Percentiles rank a stretch among this genome's conserved stretches.
phyloP scores from a whole-genome alignment of 2,888 invertebrate genomes.

The Drosophila prolongata region DNA sequence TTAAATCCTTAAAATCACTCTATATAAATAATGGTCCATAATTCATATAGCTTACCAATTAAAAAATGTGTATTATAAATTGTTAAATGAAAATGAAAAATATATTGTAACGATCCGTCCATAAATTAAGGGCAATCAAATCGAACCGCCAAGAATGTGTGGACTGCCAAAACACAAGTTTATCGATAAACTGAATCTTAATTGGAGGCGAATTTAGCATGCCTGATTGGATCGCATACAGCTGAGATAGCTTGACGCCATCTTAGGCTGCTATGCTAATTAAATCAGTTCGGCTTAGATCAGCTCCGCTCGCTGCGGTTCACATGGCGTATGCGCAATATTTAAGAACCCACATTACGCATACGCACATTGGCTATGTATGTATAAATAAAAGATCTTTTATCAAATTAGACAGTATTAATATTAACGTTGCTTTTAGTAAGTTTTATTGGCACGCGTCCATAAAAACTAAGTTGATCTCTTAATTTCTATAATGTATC shows the following conservation, averaged over 20 bases:
- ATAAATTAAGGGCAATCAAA: conserved; percentile 35
- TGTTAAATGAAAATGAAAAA: not conserved
- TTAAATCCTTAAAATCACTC: too few relatives aligned
- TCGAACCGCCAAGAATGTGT: conserved; percentile 24
- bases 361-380: conserved; percentile 22
- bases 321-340: conserved; percentile 31
- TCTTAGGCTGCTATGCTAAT: conserved; percentile 30
- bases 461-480: too few relatives aligned
- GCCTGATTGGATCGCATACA: conserved; percentile 24
- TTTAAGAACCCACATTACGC: conserved; percentile 3
- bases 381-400: too few relatives aligned
- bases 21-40: too few relatives aligned
- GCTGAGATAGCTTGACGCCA: conserved; percentile 40
- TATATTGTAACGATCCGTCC: conserved; percentile 6
- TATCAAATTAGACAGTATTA: too few relatives aligned
- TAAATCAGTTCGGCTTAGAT: conserved; percentile 32
- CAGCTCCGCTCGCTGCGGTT: conserved; percentile 1
- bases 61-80: not conserved
- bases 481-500: not conserved
- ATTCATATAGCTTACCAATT: too few relatives aligned
- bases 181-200: conserved; percentile 42
- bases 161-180: conserved; percentile 22
- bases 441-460: too few relatives aligned
- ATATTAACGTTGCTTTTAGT: too few relatives aligned
- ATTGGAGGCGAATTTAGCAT: conserved; percentile 38